These are phyloP conservation scores for Trisateles emortualis DNA, from an alignment of 2,888 invertebrate genomes.

Conservation along the genomic window DNA sequence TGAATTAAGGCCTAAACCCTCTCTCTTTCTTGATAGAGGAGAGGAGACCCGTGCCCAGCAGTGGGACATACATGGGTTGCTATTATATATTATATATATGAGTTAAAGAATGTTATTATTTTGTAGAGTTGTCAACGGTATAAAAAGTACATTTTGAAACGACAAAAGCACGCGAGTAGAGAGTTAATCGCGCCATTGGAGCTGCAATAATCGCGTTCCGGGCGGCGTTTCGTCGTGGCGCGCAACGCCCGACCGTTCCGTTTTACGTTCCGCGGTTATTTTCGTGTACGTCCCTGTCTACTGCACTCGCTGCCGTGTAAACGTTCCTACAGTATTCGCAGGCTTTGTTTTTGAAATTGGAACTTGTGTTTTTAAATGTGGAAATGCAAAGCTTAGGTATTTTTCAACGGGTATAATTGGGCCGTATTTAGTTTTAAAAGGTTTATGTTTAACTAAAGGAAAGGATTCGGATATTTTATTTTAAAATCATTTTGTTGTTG, in stretches of 20 bases:
- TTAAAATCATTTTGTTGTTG: neutral
- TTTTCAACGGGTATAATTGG: constrained; percentile 36
- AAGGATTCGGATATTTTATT: neutral
- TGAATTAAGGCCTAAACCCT: no score
- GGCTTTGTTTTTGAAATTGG: constrained; percentile 67
- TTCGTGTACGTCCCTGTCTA: constrained; percentile 63
- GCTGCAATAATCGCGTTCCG: constrained; percentile 72
- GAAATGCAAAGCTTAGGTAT: constrained; percentile 36
- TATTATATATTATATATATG: constrained; percentile 16
- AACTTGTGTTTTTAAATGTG: constrained; percentile 50
- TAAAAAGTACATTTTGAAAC: constrained; percentile 56
- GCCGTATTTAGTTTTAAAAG: constrained; percentile 16
- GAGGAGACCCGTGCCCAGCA: no score
- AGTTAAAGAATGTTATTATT: constrained; percentile 31
- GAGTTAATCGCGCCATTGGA: constrained; percentile 72
- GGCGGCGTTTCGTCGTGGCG: constrained; percentile 42
- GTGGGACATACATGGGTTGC: no score
- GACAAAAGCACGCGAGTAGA: constrained; percentile 57
- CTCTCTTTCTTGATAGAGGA: no score
- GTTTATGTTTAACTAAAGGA: constrained; percentile 3
- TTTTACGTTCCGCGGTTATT: constrained; percentile 67
- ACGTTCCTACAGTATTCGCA: constrained; percentile 51
- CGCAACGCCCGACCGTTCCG: constrained; percentile 50
- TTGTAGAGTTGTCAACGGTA: constrained; percentile 41
- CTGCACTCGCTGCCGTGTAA: constrained; percentile 58